Evolutionary conservation across 2,797 vertebrate genomes (phyloP).

Genomic region (Acestrorhynchus altus): DNA sequence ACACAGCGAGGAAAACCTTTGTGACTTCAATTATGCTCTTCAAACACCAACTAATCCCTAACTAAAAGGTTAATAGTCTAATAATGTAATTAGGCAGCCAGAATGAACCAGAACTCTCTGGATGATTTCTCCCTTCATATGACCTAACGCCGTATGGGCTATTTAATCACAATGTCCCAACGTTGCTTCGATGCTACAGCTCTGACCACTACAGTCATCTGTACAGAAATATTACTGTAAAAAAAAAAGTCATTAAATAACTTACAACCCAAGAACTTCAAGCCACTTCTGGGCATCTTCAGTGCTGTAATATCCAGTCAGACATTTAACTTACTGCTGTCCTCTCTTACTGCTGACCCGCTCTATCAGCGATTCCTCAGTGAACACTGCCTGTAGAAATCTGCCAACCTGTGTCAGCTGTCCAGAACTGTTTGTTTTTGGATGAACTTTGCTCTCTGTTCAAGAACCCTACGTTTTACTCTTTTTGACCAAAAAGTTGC

Average conservation of each 20-base stretch:
- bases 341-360: not conserved
- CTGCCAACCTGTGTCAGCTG: conserved; percentile 9
- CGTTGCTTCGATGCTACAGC: not conserved
- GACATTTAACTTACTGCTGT: conserved; percentile 18
- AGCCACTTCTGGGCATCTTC: conserved; percentile 70
- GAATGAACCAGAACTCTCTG: too few species aligned
- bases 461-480: conserved; percentile 60
- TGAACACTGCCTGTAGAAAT: not conserved
- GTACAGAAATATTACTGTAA: not conserved
- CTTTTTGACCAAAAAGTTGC: conserved; percentile 27
- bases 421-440: conserved; percentile 66
- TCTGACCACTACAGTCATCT: not conserved
- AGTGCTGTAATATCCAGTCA: conserved; percentile 37
- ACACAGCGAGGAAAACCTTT: not conserved
- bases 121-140: not conserved
- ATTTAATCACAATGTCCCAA: not conserved
- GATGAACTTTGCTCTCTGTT: conserved; percentile 78
- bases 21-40: not conserved
- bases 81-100: not conserved
- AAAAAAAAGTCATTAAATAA: conserved; percentile 50
- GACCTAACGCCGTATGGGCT: not conserved
- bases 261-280: conserved; percentile 77
- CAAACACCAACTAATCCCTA: not conserved
- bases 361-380: not conserved
- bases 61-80: not conserved